Conservation (phyloP, 1,140 invertebrate genomes). For the Eurytemora carolleeae region DNA sequence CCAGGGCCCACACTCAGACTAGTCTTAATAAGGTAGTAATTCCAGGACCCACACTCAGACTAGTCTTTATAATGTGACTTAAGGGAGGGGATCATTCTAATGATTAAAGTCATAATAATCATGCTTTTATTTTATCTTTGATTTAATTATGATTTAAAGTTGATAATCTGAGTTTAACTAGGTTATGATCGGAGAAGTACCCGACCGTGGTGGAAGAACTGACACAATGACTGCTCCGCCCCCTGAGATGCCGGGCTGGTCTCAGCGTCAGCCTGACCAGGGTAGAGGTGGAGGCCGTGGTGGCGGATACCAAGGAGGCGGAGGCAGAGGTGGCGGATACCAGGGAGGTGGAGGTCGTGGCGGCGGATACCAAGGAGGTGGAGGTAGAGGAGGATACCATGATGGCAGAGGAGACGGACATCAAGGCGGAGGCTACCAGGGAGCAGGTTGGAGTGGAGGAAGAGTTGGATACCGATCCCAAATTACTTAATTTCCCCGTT, state of each 20-base stretch:
- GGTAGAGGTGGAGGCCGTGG: slow-evolving; percentile 9
- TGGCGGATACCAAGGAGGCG: not conserved
- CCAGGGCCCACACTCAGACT: slow-evolving; percentile 54
- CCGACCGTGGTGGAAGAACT: slow-evolving; percentile 64
- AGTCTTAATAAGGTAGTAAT: slow-evolving; percentile 56
- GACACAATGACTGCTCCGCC: slow-evolving; percentile 71
- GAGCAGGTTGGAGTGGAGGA: not conserved
- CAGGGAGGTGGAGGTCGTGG: not conserved
- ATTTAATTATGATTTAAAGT: too few species aligned
- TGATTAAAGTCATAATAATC: too few species aligned
- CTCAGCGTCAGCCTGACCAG: slow-evolving; percentile 34
- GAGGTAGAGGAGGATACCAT: not conserved
- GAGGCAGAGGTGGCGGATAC: not conserved
- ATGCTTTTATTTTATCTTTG: too few species aligned
- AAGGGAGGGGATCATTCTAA: too few species aligned
- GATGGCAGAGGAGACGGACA: not conserved
- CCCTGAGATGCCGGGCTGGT: slow-evolving; percentile 86
- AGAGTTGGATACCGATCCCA: too few species aligned
- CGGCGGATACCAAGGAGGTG: not conserved
- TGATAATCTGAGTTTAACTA: slow-evolving; percentile 4
- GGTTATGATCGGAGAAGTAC: slow-evolving; percentile 22
- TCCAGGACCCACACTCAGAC: slow-evolving; percentile 57
- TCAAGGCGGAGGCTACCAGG: not conserved
- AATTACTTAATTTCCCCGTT: too few species aligned
- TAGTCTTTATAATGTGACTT: slow-evolving; percentile 62